Conservation (phyloP, 2,888 invertebrate genomes). For the Chrysolina oricalcia region DNA sequence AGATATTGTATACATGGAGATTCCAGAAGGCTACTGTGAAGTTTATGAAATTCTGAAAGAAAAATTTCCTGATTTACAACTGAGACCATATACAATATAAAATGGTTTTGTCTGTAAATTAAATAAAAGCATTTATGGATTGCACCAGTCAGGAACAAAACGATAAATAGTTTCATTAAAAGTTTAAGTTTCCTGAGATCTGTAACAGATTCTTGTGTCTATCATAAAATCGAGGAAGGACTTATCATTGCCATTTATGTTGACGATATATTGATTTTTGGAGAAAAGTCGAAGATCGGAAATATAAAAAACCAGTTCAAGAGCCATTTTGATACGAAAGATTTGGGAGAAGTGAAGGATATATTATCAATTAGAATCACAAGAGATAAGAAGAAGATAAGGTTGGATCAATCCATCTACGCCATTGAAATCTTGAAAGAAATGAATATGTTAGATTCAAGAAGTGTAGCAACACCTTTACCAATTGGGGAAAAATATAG, state of each 20-base stretch:
- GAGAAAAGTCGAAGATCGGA: background rate
- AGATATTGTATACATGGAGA: background rate
- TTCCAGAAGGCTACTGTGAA: background rate
- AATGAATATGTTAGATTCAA: too few species aligned
- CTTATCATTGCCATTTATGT: background rate
- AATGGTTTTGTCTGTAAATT: background rate
- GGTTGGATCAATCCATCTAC: too few species aligned
- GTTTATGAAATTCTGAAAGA: background rate
- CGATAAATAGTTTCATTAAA: background rate
- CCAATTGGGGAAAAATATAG: too few species aligned
- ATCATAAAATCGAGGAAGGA: background rate
- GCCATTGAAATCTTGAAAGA: too few species aligned
- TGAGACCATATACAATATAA: background rate
- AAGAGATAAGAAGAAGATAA: too few species aligned
- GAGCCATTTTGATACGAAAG: too few species aligned
- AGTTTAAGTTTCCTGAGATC: background rate
- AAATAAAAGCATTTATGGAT: background rate
- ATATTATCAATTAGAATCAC: too few species aligned
- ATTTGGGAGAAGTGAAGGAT: too few species aligned
- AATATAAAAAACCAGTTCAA: too few species aligned
- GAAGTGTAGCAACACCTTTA: too few species aligned
- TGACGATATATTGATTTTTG: constrained; percentile 18
- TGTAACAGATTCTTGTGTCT: background rate
- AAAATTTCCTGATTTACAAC: background rate
- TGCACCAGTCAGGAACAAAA: background rate